Evolutionary conservation across 2,888 invertebrate genomes (phyloP).

Genomic region (Dermolepida albohirtum): DNA sequence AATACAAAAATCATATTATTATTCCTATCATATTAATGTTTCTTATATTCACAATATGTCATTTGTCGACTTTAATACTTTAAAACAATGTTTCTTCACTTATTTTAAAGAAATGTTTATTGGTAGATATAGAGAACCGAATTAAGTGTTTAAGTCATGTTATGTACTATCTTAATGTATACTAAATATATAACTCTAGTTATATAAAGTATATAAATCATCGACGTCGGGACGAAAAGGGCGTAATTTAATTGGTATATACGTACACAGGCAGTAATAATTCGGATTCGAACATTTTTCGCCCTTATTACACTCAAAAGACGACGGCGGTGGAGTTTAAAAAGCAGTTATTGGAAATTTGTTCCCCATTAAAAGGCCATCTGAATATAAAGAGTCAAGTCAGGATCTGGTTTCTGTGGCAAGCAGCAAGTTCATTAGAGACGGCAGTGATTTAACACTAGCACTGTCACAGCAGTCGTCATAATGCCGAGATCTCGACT

Average conservation of each 20-base stretch:
- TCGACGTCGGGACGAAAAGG: neutral
- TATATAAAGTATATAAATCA: too few species aligned
- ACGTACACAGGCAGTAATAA: constrained; percentile 12
- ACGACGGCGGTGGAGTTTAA: constrained; percentile 34
- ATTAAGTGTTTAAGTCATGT: too few species aligned
- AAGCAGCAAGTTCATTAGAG: constrained; percentile 55
- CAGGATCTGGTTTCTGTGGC: constrained; percentile 47
- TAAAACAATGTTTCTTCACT: too few species aligned
- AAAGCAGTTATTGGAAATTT: constrained; percentile 39
- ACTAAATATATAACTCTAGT: too few species aligned
- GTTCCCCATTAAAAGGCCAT: constrained; percentile 39
- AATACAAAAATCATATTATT: too few species aligned
- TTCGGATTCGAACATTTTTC: constrained; percentile 23
- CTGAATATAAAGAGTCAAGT: constrained; percentile 42
- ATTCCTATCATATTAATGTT: too few species aligned
- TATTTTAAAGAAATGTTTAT: too few species aligned
- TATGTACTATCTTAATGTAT: too few species aligned
- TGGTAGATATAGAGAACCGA: too few species aligned
- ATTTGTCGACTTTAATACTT: too few species aligned
- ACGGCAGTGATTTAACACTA: constrained; percentile 55
- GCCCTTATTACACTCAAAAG: constrained; percentile 29
- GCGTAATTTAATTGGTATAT: constrained; percentile 19
- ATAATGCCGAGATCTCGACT: constrained; percentile 50
- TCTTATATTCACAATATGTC: too few species aligned
- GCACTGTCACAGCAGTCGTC: constrained; percentile 55